Evolutionary conservation across 2,888 invertebrate species (phyloP), one percentile per base, ranked within the genome.

Genomic region (Dryomyza anilis): DNA sequence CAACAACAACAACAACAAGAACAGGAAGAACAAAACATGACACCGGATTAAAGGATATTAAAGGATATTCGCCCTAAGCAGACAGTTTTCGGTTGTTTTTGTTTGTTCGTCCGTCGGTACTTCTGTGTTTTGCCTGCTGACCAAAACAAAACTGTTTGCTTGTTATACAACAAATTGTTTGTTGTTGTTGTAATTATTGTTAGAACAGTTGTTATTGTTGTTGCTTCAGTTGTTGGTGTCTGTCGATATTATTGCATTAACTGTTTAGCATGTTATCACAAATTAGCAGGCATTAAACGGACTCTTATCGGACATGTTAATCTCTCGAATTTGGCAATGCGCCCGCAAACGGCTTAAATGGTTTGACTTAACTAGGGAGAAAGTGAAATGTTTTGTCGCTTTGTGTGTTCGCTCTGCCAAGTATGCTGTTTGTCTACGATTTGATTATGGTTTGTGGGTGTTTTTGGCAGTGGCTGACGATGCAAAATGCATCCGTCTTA

Each of bases 21-120:
- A 48, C 14, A 64, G 63, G 46, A 55, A 65, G 66, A 53, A 68
- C 68, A 70, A 39, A 23, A 70, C 73, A 72, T 63, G 63, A 62
- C 66, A 71, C 70, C 68, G 71, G 73, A 70, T 76, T 76, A 74
- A 66, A 65, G 50, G 71, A 72, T 74, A 76, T 76, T 76, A 75
- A 71, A 76, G 23, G 48, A 58, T 46, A 57, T 50, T 23, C 21
- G 59, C 23, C 33, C 27, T 10, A n/a, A 30, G 48, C 30, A 30
- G 48, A 48, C 19, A 60, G 27, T 33, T 59, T 14, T n/a, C n/a
- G 14, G 39, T n/a, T 39, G 39, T 25, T 23, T 21, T 50, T 25
- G 50, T 23, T 14, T 25, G 21, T 7, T 48, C 21, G 48, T 21
- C 16, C 48, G 16, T 8, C 12, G 21, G 16, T 21, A 19, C 25